phyloP scores from a whole-genome alignment of 2,113 vertebrate genomes.

The Casuarius casuarius region DNA sequence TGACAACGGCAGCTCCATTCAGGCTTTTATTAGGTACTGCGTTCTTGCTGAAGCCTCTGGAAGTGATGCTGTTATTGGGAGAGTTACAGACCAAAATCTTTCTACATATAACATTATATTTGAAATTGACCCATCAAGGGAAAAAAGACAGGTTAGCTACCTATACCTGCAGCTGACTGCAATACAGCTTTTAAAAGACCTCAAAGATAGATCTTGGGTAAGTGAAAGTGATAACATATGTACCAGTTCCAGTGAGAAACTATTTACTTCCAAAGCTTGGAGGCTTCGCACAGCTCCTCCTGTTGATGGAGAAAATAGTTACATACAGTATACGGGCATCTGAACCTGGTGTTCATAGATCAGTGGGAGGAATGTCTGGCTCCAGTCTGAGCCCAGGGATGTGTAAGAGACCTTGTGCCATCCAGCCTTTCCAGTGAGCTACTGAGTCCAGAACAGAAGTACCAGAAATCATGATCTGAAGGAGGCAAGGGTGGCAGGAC shows the following conservation, averaged over 20 bases:
- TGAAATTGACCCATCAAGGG: background rate
- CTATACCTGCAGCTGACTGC: background rate
- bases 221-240: background rate
- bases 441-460: background rate
- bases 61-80: background rate
- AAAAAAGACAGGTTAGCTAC: background rate
- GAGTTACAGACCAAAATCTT: background rate
- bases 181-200: background rate
- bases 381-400: background rate
- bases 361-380: background rate
- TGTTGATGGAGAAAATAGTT: background rate
- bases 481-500: background rate
- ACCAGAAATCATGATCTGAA: background rate
- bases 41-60: background rate
- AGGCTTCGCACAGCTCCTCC: background rate
- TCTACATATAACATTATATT: background rate
- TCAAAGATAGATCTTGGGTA: background rate
- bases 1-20: background rate
- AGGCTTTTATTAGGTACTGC: background rate
- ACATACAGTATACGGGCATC: background rate
- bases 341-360: accelerated
- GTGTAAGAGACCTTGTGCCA: background rate
- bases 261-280: background rate
- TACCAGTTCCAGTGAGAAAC: background rate
- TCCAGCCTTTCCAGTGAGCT: background rate